A percentile compares a stretch with the other conserved stretches of the same genome.
Conservation (phyloP, 2,797 vertebrate species). For the Xyrichtys novacula region DNA sequence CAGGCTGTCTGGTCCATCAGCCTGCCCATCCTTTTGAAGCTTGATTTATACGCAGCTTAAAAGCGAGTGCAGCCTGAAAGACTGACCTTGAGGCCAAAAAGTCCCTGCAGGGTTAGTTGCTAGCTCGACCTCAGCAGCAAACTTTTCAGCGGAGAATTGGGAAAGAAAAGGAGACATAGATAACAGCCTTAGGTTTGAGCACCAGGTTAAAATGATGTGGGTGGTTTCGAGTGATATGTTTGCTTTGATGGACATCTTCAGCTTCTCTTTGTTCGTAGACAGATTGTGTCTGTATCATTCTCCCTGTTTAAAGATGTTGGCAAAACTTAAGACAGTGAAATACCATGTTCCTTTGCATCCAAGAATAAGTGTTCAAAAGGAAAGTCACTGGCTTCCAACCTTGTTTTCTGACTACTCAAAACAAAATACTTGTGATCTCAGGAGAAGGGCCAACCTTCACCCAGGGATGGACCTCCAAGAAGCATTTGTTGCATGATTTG, state of each 20-base stretch:
- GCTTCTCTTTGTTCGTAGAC: too few relatives aligned
- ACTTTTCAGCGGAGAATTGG: neutral
- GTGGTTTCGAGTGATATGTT: neutral
- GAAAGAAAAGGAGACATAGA: neutral
- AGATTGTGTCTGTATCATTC: too few relatives aligned
- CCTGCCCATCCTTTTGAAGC: neutral
- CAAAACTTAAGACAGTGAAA: too few relatives aligned
- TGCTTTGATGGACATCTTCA: neutral
- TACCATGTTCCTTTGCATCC: too few relatives aligned
- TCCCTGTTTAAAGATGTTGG: too few relatives aligned
- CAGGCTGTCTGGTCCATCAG: neutral
- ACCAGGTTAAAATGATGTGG: neutral
- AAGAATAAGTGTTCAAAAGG: too few relatives aligned
- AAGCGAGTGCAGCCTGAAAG: neutral
- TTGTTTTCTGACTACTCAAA: neutral
- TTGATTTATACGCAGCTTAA: neutral
- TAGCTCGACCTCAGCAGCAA: neutral
- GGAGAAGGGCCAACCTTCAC: neutral
- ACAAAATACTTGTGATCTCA: neutral
- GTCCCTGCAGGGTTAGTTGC: neutral
- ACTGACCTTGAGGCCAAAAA: neutral
- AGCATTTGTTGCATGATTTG: neutral
- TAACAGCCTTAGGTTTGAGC: neutral
- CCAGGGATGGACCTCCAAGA: neutral
- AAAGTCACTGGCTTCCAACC: too few relatives aligned